Evolutionary conservation across 2,113 vertebrate genomes (phyloP).

Genomic region (Pelusios castaneus): DNA sequence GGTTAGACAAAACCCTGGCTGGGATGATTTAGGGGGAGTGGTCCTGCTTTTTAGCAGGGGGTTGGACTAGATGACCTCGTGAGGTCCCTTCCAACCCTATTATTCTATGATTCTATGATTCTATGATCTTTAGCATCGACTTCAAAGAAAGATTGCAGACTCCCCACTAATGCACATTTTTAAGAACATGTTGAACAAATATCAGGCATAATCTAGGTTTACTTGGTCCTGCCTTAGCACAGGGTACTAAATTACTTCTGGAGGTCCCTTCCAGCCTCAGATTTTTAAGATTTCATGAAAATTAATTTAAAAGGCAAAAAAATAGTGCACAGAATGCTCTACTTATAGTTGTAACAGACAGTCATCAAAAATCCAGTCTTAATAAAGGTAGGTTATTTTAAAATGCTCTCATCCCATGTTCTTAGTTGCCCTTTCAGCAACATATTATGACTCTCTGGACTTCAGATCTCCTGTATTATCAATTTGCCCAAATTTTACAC

Average conservation of each 20-base stretch:
- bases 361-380: neutral
- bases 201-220: neutral
- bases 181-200: neutral
- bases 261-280: neutral
- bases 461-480: neutral
- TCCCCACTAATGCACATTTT: neutral
- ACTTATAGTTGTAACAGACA: neutral
- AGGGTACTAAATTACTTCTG: neutral
- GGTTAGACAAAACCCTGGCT: too few species aligned
- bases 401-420: neutral
- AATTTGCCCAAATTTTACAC: neutral
- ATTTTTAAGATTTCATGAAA: neutral
- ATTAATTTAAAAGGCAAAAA: neutral
- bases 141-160: neutral
- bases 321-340: neutral
- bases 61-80: too few species aligned
- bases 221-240: neutral
- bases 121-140: neutral
- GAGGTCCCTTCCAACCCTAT: too few species aligned
- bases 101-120: too few species aligned
- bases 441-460: neutral
- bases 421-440: neutral
- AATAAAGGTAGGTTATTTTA: neutral
- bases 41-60: too few species aligned
- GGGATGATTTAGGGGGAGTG: too few species aligned